phyloP scores from a whole-genome alignment of 2,113 vertebrate genomes.

The Seriola aureovittata region DNA sequence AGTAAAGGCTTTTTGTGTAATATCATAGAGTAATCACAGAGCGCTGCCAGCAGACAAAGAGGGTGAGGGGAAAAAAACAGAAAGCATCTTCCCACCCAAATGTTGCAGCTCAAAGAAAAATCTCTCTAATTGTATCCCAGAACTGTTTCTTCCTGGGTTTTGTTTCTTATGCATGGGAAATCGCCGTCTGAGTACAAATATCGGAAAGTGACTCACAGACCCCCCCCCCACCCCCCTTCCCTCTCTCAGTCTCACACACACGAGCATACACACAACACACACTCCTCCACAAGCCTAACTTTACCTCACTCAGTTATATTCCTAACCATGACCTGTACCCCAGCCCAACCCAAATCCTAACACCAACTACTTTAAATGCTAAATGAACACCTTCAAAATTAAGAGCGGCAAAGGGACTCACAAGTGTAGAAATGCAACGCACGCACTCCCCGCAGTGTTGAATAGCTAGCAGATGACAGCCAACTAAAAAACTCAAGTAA shows the following conservation, averaged over 20 bases:
- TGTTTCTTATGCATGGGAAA: constrained; percentile 51
- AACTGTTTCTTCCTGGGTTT: constrained; percentile 60
- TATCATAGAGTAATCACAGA: not conserved
- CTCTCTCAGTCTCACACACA: not conserved
- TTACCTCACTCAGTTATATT: not conserved
- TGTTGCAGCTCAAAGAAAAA: constrained; percentile 48
- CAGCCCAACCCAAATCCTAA: not conserved
- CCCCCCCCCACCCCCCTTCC: not conserved
- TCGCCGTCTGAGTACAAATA: constrained; percentile 58
- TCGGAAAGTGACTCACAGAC: constrained; percentile 70
- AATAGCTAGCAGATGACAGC: constrained; percentile 53
- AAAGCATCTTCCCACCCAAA: constrained; percentile 56
- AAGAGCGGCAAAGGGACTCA: not conserved
- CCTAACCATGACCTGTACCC: not conserved
- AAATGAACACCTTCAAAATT: constrained; percentile 10
- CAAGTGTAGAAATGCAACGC: constrained; percentile 8
- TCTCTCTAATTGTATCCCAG: constrained; percentile 49
- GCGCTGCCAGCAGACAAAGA: constrained; percentile 22
- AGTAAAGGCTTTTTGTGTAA: constrained; percentile 18
- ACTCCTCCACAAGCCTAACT: not conserved
- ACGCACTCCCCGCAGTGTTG: not conserved
- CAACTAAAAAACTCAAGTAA: constrained; percentile 36
- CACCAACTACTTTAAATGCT: not conserved
- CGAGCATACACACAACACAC: not conserved
- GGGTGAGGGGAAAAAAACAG: constrained; percentile 1